phyloP scores from a whole-genome alignment of 2,113 vertebrate genomes.

The Rhinolophus sinicus region DNA sequence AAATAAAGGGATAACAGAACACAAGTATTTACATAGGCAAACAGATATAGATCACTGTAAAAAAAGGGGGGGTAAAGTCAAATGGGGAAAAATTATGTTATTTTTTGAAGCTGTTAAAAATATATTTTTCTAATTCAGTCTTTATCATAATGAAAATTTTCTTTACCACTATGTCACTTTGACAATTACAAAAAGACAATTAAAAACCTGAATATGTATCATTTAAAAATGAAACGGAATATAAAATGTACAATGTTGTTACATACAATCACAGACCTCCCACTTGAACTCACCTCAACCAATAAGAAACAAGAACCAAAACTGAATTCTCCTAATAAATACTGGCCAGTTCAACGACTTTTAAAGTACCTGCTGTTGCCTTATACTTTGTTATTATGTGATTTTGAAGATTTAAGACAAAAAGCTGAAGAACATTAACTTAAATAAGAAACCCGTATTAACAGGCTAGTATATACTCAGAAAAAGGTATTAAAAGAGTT shows the following conservation, averaged over 20 bases:
- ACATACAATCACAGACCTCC: not conserved
- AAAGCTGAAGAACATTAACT: conserved; percentile 35
- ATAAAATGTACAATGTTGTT: not conserved
- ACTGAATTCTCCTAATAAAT: not conserved
- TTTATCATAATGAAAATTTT: not conserved
- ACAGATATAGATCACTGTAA: not conserved
- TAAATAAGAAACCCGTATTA: conserved; percentile 13
- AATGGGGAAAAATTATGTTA: not conserved
- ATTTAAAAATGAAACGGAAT: not conserved
- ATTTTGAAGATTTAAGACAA: not conserved
- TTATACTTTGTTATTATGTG: not conserved
- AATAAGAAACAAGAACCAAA: not conserved
- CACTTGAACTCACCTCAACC: not conserved
- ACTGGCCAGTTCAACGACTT: not conserved
- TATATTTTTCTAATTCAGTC: not conserved
- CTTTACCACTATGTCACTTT: not conserved
- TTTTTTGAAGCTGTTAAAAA: not conserved
- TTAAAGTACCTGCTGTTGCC: not conserved
- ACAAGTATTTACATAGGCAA: not conserved
- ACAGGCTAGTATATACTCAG: not conserved
- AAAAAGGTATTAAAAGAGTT: not conserved
- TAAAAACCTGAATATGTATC: not conserved
- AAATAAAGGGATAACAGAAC: not conserved
- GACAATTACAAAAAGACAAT: not conserved
- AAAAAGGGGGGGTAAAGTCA: not conserved